Conservation (phyloP, 2,888 invertebrate genomes). For the Lasioglossum pauxillum region DNA sequence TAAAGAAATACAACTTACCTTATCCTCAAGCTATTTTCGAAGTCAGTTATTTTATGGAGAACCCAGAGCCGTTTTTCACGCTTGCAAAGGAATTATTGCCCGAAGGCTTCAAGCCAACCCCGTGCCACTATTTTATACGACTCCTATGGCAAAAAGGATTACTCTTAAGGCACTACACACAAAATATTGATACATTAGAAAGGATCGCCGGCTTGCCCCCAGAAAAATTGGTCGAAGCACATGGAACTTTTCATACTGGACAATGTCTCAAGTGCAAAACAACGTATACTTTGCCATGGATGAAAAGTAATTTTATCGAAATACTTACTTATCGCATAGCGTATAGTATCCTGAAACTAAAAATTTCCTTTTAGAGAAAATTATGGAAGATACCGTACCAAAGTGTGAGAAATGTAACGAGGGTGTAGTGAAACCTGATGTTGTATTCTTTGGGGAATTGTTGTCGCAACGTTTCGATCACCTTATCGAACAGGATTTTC, state of each 20-base stretch:
- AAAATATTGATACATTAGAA: constrained; percentile 98
- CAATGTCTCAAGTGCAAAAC: constrained; percentile 93
- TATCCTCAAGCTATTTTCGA: constrained; percentile 97
- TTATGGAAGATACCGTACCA: constrained; percentile 90
- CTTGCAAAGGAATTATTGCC: constrained; percentile 96
- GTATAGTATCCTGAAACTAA: neutral
- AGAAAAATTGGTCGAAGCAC: constrained; percentile 96
- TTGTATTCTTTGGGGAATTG: constrained; percentile 97
- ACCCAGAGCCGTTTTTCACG: constrained; percentile 96
- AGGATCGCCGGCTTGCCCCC: constrained; percentile 92
- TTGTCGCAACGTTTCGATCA: constrained; percentile 92
- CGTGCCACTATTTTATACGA: constrained; percentile 95
- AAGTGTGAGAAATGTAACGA: constrained; percentile 90
- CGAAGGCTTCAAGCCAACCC: constrained; percentile 94
- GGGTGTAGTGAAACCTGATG: constrained; percentile 96
- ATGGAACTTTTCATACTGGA: constrained; percentile 96
- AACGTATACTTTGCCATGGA: constrained; percentile 91
- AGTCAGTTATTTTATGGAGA: constrained; percentile 92
- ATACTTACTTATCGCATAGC: neutral
- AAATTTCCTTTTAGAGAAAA: constrained; percentile 86
- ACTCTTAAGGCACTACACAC: constrained; percentile 91
- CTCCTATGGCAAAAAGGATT: constrained; percentile 93
- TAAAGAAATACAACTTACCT: constrained; percentile 95
- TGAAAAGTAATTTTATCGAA: constrained; percentile 88
- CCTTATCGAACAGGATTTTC: constrained; percentile 90